phyloP scores from a whole-genome alignment of 2,888 invertebrate species.

The Parasteatoda lunata region DNA sequence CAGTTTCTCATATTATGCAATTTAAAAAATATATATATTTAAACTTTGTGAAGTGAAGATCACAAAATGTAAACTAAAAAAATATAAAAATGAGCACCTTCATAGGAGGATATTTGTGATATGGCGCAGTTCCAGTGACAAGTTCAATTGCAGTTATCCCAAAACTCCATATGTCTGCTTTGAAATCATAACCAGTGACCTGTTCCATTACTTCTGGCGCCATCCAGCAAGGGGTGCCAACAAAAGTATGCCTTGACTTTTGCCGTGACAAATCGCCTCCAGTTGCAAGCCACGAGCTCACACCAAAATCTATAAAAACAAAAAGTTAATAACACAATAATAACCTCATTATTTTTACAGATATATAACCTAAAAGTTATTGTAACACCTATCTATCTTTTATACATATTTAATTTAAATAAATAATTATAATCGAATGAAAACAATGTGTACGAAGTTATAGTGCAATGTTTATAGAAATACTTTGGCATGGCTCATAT shows the following conservation, averaged over 20 bases:
- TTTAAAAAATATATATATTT: no score
- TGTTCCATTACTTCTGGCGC: constrained; percentile 99
- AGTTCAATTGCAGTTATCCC: constrained; percentile 99
- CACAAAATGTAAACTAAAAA: background rate
- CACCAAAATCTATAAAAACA: constrained; percentile 87
- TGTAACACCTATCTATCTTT: no score
- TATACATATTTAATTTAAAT: no score
- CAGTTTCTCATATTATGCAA: no score
- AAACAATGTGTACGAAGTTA: no score
- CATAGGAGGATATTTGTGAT: constrained; percentile 99
- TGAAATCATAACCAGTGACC: constrained; percentile 98
- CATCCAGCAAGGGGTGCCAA: constrained; percentile 99
- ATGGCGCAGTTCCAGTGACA: constrained; percentile 98
- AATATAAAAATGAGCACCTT: constrained; percentile 79
- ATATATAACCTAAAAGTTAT: no score
- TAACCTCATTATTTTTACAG: no score
- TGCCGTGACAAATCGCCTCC: constrained; percentile 94
- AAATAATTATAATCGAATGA: no score
- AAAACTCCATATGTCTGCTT: constrained; percentile 95
- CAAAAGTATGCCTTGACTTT: constrained; percentile 97
- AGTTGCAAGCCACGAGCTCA: constrained; percentile 96
- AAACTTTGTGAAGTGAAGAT: no score
- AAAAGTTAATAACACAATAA: background rate
- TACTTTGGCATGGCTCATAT: background rate
- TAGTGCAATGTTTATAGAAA: background rate